Percentiles rank a stretch among this genome's conserved stretches.
These are phyloP conservation scores for Hapalemur alaotrensis DNA, from an alignment of 2,797 vertebrate species.

Conservation along the genomic window DNA sequence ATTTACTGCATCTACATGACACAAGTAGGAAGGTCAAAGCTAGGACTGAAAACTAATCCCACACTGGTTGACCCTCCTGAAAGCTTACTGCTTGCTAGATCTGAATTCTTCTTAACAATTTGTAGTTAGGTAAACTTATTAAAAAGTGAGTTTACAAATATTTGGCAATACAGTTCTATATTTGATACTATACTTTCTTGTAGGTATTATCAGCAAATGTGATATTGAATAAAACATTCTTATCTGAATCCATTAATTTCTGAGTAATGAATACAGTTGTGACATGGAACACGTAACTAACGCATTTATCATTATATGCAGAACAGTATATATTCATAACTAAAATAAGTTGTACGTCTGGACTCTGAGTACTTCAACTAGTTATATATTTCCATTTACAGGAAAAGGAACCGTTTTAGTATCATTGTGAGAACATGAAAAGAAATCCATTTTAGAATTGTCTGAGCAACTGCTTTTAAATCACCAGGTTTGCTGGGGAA, in stretches of 20 bases:
- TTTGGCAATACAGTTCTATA: neutral
- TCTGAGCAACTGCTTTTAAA: conserved; percentile 40
- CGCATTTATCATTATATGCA: neutral
- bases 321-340: neutral
- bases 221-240: neutral
- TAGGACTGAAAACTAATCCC: neutral
- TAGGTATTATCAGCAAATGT: neutral
- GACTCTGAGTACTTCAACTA: neutral
- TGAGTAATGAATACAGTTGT: neutral
- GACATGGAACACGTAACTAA: neutral
- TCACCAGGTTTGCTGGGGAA: neutral
- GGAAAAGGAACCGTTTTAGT: conserved; percentile 25
- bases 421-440: conserved; percentile 4
- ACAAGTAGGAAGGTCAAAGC: neutral
- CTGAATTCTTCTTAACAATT: neutral
- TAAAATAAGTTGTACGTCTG: conserved; percentile 18
- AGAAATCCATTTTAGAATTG: conserved; percentile 18
- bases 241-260: neutral
- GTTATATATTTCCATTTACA: conserved; percentile 40
- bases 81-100: neutral
- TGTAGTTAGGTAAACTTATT: neutral
- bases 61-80: neutral
- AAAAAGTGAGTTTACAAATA: neutral
- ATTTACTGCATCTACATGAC: neutral
- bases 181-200: neutral